Base-by-base conservation (phyloP, 2,113 vertebrate species). In the Origma solitaria region DNA sequence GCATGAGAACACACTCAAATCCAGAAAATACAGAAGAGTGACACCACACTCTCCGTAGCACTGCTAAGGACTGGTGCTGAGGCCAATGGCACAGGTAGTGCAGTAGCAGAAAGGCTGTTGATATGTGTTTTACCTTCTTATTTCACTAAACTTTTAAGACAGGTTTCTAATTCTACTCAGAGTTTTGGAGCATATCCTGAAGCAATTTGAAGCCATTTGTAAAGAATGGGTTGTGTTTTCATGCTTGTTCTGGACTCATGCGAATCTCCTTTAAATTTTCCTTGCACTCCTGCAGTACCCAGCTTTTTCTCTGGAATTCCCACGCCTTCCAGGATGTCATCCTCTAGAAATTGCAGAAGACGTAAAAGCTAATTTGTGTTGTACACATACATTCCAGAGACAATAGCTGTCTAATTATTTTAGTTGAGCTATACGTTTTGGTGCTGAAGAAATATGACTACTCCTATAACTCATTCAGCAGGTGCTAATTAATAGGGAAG, bases 191-290 rank as follows among this genome's bases (percentile, higher is more conserved):
- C 4, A 62, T 1, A 13, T 37, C 16, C 38, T 70, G 65, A 47
- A 88, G 30, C 1, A 19, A 37, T 42, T 40, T 58, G n/a, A 88
- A 85, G 25, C 11, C 17, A n/a, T 61, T 91, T 66, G 20, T 8
- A 47, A 73, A 65, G 37, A 2, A 42, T 4, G 2, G 12, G 1
- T 18, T 76, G 4, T 57, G 20, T 64, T 86, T 81, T 83, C 42
- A n/a, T 0, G 0, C 9, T 82, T 64, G 8, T 19, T 82, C 54
- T 60, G 24, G 30, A 56, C 13, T 56, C 14, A 28, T 5, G 13
- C 7, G 22, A 82, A 69, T 72, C 24, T 25, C 64, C 5, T 11
- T 71, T 47, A 51, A 57, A 54, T 58, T 10, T 9, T 73, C 20
- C n/a, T 79, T 56, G 4, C 8, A 44, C 13, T 72, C 7, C 22